phyloP scores from a whole-genome alignment of 2,113 vertebrate genomes.

The Anas platyrhynchos region DNA sequence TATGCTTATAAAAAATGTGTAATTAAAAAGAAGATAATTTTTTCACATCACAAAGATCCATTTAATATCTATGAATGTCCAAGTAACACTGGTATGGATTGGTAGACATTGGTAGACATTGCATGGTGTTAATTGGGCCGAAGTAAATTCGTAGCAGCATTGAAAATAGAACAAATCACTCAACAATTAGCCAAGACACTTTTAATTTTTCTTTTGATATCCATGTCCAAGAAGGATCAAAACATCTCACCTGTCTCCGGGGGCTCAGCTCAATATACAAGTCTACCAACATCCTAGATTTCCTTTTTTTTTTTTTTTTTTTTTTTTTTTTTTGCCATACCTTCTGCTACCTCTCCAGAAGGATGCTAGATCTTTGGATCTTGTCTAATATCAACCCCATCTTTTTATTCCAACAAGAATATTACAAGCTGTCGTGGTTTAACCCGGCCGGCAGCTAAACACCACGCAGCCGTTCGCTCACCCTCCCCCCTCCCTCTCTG shows the following conservation, averaged over 20 bases:
- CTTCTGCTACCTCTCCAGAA: not conserved
- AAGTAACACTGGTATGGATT: not conserved
- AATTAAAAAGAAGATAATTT: not conserved
- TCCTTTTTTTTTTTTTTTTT: not conserved
- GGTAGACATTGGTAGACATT: not conserved
- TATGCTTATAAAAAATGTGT: not conserved
- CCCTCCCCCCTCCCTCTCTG: too few species aligned
- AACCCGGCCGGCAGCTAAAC: too few species aligned
- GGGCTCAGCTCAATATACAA: not conserved
- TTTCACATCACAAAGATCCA: not conserved
- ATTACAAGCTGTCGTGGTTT: too few species aligned
- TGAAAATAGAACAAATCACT: not conserved
- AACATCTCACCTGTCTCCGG: not conserved
- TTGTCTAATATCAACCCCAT: not conserved
- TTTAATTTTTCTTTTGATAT: not conserved
- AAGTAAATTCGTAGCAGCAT: not conserved
- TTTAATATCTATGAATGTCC: not conserved
- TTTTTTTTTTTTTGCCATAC: not conserved
- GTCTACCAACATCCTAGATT: not conserved
- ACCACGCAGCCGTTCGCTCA: too few species aligned
- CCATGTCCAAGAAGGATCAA: accelerated
- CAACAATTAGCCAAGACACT: not conserved
- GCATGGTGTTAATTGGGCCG: not conserved
- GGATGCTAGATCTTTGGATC: not conserved
- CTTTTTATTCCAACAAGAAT: not conserved